A percentile compares a stretch with the other conserved stretches of the same genome.
Evolutionary conservation across 53 echinoderm and acorn worm genomes (phyloP).

Genomic region (Paracentrotus lividus): DNA sequence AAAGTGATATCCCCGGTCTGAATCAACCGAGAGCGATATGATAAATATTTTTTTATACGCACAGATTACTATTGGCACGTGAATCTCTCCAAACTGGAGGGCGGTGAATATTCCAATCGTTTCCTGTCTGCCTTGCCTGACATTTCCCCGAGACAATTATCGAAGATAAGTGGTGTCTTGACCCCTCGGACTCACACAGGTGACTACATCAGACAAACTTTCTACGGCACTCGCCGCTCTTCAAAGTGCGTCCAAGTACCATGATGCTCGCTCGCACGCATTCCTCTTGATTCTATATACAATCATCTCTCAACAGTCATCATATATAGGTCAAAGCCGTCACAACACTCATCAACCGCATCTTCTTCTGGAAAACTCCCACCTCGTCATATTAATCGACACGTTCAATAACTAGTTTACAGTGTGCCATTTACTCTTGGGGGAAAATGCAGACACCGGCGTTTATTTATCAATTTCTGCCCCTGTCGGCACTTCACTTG

Average conservation of each 20-base stretch:
- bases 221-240: not conserved
- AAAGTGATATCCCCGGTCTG: no score
- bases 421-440: not conserved
- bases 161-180: not conserved
- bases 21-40: no score
- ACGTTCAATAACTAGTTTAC: not conserved
- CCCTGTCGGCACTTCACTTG: not conserved
- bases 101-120: no score
- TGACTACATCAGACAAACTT: not conserved
- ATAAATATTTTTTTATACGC: no score
- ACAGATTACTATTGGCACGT: no score
- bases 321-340: not conserved
- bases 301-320: slow-evolving; percentile 2
- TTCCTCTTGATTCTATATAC: no score
- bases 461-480: not conserved
- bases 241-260: not conserved
- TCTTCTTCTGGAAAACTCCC: not conserved
- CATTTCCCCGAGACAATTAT: no score
- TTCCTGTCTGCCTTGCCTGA: no score
- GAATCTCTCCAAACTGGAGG: no score
- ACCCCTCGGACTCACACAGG: not conserved
- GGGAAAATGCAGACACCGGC: slow-evolving; percentile 1
- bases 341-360: not conserved
- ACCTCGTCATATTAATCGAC: not conserved
- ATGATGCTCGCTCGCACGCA: not conserved